These are phyloP conservation scores for Oncorhynchus gorbuscha DNA, from an alignment of 2,113 vertebrate genomes.

Conservation along the genomic window DNA sequence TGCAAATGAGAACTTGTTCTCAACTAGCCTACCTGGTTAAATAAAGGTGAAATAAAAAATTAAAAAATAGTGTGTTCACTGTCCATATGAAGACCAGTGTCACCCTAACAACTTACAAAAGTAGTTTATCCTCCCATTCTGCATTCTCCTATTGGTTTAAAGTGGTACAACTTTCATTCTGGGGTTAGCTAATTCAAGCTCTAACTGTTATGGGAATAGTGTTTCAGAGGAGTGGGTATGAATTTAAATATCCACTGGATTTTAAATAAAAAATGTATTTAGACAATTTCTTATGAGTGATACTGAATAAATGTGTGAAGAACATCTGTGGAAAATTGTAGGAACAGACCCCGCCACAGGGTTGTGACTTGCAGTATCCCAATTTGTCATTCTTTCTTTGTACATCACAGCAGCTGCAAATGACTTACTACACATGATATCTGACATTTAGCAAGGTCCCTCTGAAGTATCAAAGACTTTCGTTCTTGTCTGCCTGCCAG, in stretches of 20 bases:
- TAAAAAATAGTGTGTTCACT: no score
- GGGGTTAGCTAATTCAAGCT: constrained; percentile 52
- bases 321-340: neutral
- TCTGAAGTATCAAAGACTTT: constrained; percentile 74
- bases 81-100: neutral
- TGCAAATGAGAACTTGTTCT: no score
- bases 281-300: neutral
- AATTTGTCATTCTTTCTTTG: no score
- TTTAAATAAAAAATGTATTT: neutral
- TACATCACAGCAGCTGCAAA: no score
- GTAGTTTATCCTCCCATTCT: neutral
- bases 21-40: no score
- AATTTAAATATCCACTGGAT: no score
- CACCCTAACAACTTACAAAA: neutral
- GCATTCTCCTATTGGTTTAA: constrained; percentile 79
- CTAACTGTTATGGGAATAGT: constrained; percentile 17
- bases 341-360: no score
- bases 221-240: no score
- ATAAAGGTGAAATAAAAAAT: no score
- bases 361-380: no score
- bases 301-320: neutral
- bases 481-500: constrained; percentile 64
- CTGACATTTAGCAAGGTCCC: constrained; percentile 82
- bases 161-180: constrained; percentile 76
- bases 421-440: constrained; percentile 49